Evolutionary conservation across 2,797 vertebrate genomes (phyloP).

Genomic region (Spondyliosoma cantharus): DNA sequence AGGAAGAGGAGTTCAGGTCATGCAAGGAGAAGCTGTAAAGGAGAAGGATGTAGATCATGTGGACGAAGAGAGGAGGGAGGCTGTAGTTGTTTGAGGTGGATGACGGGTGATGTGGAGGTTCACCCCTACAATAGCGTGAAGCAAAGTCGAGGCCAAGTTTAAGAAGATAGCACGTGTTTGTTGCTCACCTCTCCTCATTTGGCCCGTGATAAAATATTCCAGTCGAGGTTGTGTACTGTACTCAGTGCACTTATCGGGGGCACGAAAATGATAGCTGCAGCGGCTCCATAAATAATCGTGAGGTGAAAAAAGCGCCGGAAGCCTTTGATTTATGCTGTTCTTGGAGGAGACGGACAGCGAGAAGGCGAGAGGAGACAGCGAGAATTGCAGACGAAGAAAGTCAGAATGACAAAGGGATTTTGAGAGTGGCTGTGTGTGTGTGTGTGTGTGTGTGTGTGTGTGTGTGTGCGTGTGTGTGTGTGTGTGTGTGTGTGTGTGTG

Average conservation of each 20-base stretch:
- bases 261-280: constrained; percentile 61
- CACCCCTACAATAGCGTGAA: background rate
- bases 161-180: constrained; percentile 25
- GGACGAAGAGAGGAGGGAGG: background rate
- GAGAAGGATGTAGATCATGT: background rate
- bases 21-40: background rate
- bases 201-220: constrained; percentile 59
- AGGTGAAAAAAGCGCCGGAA: constrained; percentile 51
- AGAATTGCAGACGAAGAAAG: constrained; percentile 63
- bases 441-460: constrained; percentile 24
- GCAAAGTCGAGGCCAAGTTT: constrained; percentile 27
- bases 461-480: constrained; percentile 25
- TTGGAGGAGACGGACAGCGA: constrained; percentile 58
- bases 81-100: background rate
- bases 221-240: constrained; percentile 61
- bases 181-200: constrained; percentile 48
- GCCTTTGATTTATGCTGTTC: constrained; percentile 62
- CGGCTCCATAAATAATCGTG: constrained; percentile 68
- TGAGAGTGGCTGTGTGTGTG: background rate
- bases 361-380: constrained; percentile 33
- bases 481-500: constrained; percentile 22
- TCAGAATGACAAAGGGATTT: constrained; percentile 54
- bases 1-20: background rate
- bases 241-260: constrained; percentile 62
- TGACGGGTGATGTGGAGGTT: background rate